A percentile compares a stretch with the other conserved stretches of the same genome.
Conservation (phyloP, 2,797 vertebrate species). For the Pampus argenteus region DNA sequence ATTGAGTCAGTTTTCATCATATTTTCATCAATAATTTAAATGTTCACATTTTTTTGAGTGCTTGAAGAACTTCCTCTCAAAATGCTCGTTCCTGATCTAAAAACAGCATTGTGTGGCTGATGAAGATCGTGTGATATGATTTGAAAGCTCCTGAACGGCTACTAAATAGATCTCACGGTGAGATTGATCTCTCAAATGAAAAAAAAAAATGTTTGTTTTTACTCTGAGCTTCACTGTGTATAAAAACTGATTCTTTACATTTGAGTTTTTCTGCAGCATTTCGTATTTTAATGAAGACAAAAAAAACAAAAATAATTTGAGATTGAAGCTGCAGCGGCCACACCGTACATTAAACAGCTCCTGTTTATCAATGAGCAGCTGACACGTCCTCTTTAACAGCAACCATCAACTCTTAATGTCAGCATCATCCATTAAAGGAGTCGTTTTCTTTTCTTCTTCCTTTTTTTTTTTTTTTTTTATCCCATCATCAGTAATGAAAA, state of each 20-base stretch:
- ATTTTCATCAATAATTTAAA: too few relatives aligned
- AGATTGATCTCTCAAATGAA: neutral
- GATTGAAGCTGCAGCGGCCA: neutral
- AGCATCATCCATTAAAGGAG: constrained; percentile 44
- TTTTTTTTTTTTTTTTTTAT: neutral
- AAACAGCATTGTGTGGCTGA: neutral
- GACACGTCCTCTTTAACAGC: constrained; percentile 40
- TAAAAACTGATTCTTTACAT: neutral
- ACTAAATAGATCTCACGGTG: neutral
- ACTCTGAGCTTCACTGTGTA: neutral
- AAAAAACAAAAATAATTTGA: neutral
- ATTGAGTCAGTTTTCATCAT: neutral
- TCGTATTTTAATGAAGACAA: neutral
- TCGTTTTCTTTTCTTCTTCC: constrained; percentile 11
- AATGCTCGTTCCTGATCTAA: neutral
- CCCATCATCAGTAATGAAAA: constrained; percentile 42
- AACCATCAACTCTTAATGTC: constrained; percentile 47
- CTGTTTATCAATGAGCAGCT: constrained; percentile 25
- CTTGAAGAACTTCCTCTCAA: neutral
- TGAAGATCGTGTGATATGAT: neutral
- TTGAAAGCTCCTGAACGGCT: neutral
- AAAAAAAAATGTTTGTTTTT: neutral
- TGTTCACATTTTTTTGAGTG: neutral
- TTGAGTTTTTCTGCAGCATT: neutral
- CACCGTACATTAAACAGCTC: constrained; percentile 10